Evolutionary conservation across 2,888 invertebrate genomes (phyloP), one percentile per base, ranked within the genome.

Genomic region (Lithophane leautieri): DNA sequence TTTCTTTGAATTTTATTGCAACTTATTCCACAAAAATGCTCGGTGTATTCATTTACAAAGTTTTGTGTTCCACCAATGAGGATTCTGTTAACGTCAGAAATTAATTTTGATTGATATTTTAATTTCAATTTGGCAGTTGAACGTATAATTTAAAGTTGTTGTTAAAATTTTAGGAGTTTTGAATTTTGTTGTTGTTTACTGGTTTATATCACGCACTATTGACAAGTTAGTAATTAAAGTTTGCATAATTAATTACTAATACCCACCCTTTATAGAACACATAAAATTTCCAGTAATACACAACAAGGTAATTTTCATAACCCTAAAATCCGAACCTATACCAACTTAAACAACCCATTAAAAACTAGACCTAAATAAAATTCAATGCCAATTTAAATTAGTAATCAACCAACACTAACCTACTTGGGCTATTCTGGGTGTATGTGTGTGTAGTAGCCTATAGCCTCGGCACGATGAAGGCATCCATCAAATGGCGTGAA

Each of bases 401-500:
- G 47, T 83, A 83, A 83, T 85, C 50, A 83, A 78, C 73, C n/a
- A 42, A 65, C 73, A 60, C 79, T 68, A 56, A 60, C 58, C 50
- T 58, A 67, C 54, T 67, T 56, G 60, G 69, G 54, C 47, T 54
- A 65, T 52, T 54, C 19, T n/a, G 34, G 71, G 50, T 70, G 54
- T 67, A 19, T 84, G 56, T 70, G 70, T 77, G 70, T 81, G 66
- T 70, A 34, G 42, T 61, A 54, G 81, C 68, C 82, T 63, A 72
- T 76, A 83, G 83, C 82, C 73, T 73, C 79, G 83, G 68, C 84
- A 82, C 93, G 92, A 96, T 95, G 93, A 93, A 95, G 95, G 93
- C 95, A 95, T 96, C 96, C 93, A 95, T 96, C 96, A 96, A 92
- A 89, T 94, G 85, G 95, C 95, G 95, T 95, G 95, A 91, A 89